These are phyloP conservation scores for Laothoe populi DNA, from an alignment of 2,888 invertebrate species.

Conservation along the genomic window DNA sequence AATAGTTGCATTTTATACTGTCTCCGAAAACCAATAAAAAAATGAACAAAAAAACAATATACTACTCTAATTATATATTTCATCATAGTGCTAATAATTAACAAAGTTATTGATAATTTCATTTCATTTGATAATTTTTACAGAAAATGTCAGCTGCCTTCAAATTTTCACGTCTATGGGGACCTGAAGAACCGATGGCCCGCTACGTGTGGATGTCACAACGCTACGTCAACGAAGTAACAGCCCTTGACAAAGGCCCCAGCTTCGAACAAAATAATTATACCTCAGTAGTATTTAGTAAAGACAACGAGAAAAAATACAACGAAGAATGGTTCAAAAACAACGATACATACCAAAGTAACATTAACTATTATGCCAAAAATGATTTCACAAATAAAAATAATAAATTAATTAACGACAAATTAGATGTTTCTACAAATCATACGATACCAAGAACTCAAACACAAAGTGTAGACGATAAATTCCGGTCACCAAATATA, in stretches of 20 bases:
- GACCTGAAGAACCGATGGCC: conserved; percentile 77
- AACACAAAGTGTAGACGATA: conserved; percentile 58
- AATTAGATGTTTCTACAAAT: conserved; percentile 53
- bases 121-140: no score
- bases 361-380: conserved; percentile 55
- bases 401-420: conserved; percentile 45
- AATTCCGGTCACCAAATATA: conserved; percentile 74
- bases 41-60: no score
- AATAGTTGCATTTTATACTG: no score
- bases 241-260: conserved; percentile 60
- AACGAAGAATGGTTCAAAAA: conserved; percentile 58
- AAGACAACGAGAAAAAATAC: conserved; percentile 59
- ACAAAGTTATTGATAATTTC: no score
- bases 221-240: conserved; percentile 62
- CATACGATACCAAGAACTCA: conserved; percentile 62
- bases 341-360: conserved; percentile 57
- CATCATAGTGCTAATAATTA: no score
- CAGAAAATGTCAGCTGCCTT: conserved; percentile 77
- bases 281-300: conserved; percentile 59
- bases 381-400: conserved; percentile 49
- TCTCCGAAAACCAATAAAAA: no score
- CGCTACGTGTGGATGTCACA: conserved; percentile 81
- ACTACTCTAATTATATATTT: no score
- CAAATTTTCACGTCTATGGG: conserved; percentile 75
- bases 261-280: conserved; percentile 64